Evolutionary conservation across 35 echinoderm and acorn worm species (phyloP), one percentile per base, ranked within the genome.

Genomic region (Ophioderma brevispina): DNA sequence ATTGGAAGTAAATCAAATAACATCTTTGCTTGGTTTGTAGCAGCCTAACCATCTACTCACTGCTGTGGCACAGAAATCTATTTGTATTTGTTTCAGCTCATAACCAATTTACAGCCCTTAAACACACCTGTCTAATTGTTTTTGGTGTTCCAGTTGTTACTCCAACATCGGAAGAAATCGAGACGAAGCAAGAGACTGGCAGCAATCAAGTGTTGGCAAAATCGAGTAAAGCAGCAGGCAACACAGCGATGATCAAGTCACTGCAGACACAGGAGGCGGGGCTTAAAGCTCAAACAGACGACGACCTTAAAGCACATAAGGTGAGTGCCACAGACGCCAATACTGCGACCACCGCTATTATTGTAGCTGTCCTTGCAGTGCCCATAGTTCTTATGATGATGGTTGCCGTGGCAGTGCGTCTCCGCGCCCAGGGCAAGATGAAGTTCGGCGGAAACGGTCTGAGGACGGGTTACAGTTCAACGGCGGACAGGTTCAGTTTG

Each of bases 301-400:
- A 70, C 1, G 59, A 70, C 23, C 5, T 70, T 25, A 18, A 70
- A 70, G 59, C 10, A 18, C 59, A 70, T 30, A 70, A 70, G 28
- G 23, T 70, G 3, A 70, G 23, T 2, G n/a, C 64, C 28, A 80
- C 32, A 35, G 81, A 94, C 77, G 64, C 79, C 39, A 89, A 78
- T 17, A 38, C 81, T 35, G 92, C 88, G 8, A 89, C 92, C 1
- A 98, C 96, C 0, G 90, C 89, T 34, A 90, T 99, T 32, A 95
- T 99, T 35, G 80, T 99, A 23, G 85, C 82, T 19, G 91, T 99
- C 0, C 80, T 99, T 11, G 94, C 94, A 13, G 93, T 99, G 3
- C 97, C 97, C 13, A 99, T 99, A 35, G 77, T 95, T 35, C 89
- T 95, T 33, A 95, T 99, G 94, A 80, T 95, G 38, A 40, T 99